A percentile compares a stretch with the other conserved stretches of the same genome.
Conservation (phyloP, 2,888 invertebrate species). For the Trissolcus brochymenae region DNA sequence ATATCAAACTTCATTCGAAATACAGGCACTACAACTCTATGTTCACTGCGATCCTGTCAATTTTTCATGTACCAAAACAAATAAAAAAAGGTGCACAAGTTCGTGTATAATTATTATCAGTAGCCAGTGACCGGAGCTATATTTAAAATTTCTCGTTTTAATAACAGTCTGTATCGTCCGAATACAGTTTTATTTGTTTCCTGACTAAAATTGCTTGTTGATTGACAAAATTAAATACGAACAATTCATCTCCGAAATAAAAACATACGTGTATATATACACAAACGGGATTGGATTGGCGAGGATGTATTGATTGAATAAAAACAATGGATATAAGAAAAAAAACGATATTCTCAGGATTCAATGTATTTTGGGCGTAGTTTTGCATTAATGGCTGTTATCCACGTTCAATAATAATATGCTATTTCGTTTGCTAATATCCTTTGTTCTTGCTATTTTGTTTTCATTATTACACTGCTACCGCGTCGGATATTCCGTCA, state of each 20-base stretch:
- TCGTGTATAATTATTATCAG: conserved; percentile 13
- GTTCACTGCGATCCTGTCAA: too few species aligned
- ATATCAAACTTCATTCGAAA: too few species aligned
- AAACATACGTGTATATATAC: conserved; percentile 36
- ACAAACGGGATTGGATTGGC: conserved; percentile 20
- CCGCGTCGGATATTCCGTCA: conserved; percentile 6
- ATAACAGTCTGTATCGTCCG: conserved; percentile 18
- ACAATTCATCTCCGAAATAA: conserved; percentile 43
- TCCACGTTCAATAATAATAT: conserved; percentile 2
- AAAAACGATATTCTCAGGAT: not conserved
- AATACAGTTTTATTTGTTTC: conserved; percentile 40
- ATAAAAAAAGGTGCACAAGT: too few species aligned
- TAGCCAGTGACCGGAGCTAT: conserved; percentile 30
- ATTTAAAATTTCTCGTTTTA: conserved; percentile 24
- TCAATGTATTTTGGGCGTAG: conserved; percentile 16
- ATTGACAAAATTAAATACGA: conserved; percentile 51
- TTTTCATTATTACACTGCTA: conserved; percentile 8
- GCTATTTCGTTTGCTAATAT: conserved; percentile 1
- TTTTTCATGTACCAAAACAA: too few species aligned
- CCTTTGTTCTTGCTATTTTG: conserved; percentile 7
- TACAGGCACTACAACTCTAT: too few species aligned
- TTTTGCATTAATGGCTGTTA: conserved; percentile 21
- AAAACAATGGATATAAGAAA: conserved; percentile 31
- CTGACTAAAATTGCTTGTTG: conserved; percentile 38
- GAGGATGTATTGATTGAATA: conserved; percentile 33